These are phyloP conservation scores for Myathropa florea DNA, from an alignment of 2,888 invertebrate species.

Conservation along the genomic window DNA sequence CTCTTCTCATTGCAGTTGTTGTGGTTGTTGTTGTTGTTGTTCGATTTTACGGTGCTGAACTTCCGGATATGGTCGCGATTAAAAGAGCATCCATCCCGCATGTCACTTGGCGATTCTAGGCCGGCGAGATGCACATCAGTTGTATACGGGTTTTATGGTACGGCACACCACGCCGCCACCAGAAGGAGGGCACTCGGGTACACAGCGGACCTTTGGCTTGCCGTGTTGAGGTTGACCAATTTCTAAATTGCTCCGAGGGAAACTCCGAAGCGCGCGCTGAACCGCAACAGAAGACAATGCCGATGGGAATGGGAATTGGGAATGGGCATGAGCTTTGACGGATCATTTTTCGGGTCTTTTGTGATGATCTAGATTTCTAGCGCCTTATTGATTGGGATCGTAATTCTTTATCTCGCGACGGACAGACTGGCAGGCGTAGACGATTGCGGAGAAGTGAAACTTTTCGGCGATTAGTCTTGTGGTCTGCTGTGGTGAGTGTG, in stretches of 20 bases:
- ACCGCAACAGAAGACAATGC: not conserved
- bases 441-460: slow-evolving; percentile 21
- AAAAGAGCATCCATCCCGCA: slow-evolving; percentile 50
- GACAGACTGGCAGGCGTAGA: not conserved
- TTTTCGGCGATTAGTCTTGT: slow-evolving; percentile 33
- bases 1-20: slow-evolving; percentile 16
- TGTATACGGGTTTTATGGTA: not conserved
- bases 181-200: slow-evolving; percentile 33
- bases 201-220: slow-evolving; percentile 15
- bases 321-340: slow-evolving; percentile 27
- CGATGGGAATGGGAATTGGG: not conserved
- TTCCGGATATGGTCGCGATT: slow-evolving; percentile 61
- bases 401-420: slow-evolving; percentile 37
- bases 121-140: slow-evolving; percentile 47
- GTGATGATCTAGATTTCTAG: slow-evolving; percentile 49
- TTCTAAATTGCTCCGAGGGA: slow-evolving; percentile 51
- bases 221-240: slow-evolving; percentile 24
- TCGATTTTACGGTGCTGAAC: slow-evolving; percentile 47
- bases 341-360: slow-evolving; percentile 16
- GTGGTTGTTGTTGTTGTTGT: slow-evolving; percentile 10
- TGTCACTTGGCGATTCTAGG: slow-evolving; percentile 64
- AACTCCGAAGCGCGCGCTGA: slow-evolving; percentile 16
- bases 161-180: not conserved
- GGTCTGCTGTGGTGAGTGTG: not conserved
- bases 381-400: slow-evolving; percentile 42